phyloP scores from a whole-genome alignment of 2,888 invertebrate species.

The Nemotelus nigrinus region DNA sequence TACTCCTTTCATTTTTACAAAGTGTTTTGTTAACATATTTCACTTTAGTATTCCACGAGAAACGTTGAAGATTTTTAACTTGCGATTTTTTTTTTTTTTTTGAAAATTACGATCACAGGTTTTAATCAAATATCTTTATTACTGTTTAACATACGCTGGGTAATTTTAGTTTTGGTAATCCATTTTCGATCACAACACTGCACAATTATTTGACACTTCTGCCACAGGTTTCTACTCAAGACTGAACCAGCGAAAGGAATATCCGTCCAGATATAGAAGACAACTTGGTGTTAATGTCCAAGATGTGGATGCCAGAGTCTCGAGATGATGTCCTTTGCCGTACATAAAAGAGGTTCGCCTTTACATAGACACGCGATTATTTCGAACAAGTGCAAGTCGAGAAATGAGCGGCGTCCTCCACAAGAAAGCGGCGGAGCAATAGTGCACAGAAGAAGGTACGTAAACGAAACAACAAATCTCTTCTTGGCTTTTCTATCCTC shows the following conservation, averaged over 20 bases:
- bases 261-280: constrained; percentile 45
- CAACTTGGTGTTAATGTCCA: constrained; percentile 37
- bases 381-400: constrained; percentile 31
- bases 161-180: constrained; percentile 14
- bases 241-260: constrained; percentile 42
- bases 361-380: constrained; percentile 42
- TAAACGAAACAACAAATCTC: constrained; percentile 39
- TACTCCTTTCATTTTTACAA: constrained; percentile 46
- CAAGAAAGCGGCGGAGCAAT: constrained; percentile 37
- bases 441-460: constrained; percentile 37
- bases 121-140: constrained; percentile 13
- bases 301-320: constrained; percentile 36
- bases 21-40: constrained; percentile 47
- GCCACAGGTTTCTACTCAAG: constrained; percentile 44
- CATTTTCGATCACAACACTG: neutral
- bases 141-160: constrained; percentile 2
- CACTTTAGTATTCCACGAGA: neutral
- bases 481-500: constrained; percentile 36
- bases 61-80: neutral
- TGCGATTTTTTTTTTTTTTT: neutral
- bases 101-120: constrained; percentile 6
- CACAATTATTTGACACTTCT: constrained; percentile 43
- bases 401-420: constrained; percentile 9
- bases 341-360: constrained; percentile 37
- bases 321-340: constrained; percentile 41